Percentiles rank a stretch among this genome's conserved stretches.
Conservation (phyloP, 2,888 invertebrate genomes). For the Deroplatys truncata region DNA sequence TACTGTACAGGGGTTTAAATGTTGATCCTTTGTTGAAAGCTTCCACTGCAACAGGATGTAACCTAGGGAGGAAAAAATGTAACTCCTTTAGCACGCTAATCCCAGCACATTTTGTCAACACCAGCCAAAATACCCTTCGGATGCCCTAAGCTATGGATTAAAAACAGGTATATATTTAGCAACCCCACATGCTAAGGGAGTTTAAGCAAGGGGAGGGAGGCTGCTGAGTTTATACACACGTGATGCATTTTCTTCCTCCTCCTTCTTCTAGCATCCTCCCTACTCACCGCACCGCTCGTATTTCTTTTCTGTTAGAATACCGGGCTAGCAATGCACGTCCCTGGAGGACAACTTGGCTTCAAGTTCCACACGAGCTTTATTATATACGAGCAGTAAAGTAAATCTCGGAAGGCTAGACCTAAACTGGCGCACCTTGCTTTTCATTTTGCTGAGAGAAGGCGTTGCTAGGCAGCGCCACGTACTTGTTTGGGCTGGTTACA, state of each 20-base stretch:
- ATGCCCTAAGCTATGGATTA: background rate
- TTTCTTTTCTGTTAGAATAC: background rate
- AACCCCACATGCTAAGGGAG: background rate
- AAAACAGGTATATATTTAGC: background rate
- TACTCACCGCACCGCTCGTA: background rate
- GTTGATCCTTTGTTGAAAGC: background rate
- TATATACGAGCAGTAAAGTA: background rate
- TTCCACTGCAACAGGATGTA: background rate
- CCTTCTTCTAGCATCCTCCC: background rate
- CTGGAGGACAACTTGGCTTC: background rate
- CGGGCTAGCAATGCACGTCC: background rate
- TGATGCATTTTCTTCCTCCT: background rate
- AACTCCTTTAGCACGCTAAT: background rate
- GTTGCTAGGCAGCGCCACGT: background rate
- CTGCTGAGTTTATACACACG: background rate
- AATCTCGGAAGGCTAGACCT: background rate
- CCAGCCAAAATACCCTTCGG: background rate
- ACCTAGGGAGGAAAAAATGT: background rate
- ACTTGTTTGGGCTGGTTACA: background rate
- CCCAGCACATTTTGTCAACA: background rate
- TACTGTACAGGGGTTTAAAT: background rate
- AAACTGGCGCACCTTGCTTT: background rate
- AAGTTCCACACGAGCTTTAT: background rate
- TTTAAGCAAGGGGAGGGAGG: background rate
- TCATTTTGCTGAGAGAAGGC: background rate